Base-by-base conservation (phyloP, 2,888 invertebrate genomes). In the Lymantria monacha region DNA sequence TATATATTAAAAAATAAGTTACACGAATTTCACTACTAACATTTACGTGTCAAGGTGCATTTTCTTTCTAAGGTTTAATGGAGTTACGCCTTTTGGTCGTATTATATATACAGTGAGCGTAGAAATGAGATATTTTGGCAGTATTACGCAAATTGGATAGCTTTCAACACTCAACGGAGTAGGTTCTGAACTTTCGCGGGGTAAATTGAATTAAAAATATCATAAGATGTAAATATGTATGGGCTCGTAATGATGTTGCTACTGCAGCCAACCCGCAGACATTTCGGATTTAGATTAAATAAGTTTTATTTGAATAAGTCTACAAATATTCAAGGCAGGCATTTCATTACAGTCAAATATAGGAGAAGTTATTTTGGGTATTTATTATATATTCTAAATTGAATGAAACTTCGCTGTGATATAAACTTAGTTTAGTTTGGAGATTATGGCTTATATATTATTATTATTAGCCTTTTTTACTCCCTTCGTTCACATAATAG, bases 101-200 rank as follows among this genome's bases (percentile, higher is more conserved):
- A 60, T 63, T 53, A 63, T 55, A 64, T 70, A 63, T 70, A 73
- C 81, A 86, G 85, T 85, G 82, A 89, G 87, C 88, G 90, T 87
- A 91, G 91, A 91, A 91, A 91, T 91, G 90, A 91, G 91, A 91
- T 91, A 91, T 91, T 91, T 91, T 89, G 91, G 88, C 84, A 90
- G 91, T 91, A 91, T 91, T 91, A 91, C 89, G 90, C 90, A 91
- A 91, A 91, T 91, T 91, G 91, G 91, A 91, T 91, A 90, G 91
- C 91, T 91, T 91, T 91, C 91, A 89, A 91, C 91, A 91, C 91
- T 91, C 91, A 83, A 87, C 90, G 85, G 84, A 88, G 90, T 90
- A 89, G 85, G 87, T 88, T 90, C 83, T 83, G 86, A 91, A 91
- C 83, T 91, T 90, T 90, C 84, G 88, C 81, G 84, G 82, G 83